These are phyloP conservation scores for Amitus sp. DNA, from an alignment of 2,888 invertebrate species.

Conservation along the genomic window DNA sequence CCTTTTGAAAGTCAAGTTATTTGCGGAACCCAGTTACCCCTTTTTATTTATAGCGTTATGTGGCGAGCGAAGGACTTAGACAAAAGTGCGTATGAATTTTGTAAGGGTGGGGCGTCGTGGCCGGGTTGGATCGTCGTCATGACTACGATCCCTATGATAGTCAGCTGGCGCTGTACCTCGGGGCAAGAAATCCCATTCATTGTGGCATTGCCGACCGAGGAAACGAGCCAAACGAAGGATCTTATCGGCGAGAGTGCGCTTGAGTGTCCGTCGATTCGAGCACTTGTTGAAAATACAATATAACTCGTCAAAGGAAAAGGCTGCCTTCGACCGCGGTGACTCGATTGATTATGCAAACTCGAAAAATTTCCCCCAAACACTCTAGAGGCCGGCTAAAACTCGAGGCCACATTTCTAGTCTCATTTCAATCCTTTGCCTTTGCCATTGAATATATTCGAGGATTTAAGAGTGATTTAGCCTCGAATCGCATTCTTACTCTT, in stretches of 20 bases:
- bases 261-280: slow-evolving; percentile 5
- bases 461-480: too few species aligned
- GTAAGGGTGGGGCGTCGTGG: slow-evolving; percentile 56
- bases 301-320: not conserved
- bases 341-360: not conserved
- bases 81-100: slow-evolving; percentile 41
- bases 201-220: slow-evolving; percentile 47
- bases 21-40: slow-evolving; percentile 43
- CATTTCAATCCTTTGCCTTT: too few species aligned
- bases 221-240: slow-evolving; percentile 5
- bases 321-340: too few species aligned
- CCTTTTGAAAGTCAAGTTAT: slow-evolving; percentile 70
- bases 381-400: too few species aligned
- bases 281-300: slow-evolving; percentile 11
- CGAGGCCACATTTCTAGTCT: too few species aligned
- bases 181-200: slow-evolving; percentile 57
- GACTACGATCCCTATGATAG: slow-evolving; percentile 58
- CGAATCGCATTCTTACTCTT: too few species aligned
- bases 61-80: slow-evolving; percentile 12
- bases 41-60: slow-evolving; percentile 15
- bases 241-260: slow-evolving; percentile 20
- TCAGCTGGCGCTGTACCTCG: slow-evolving; percentile 58
- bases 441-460: too few species aligned
- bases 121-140: slow-evolving; percentile 61
- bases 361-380: not conserved